Conservation (phyloP, 2,888 invertebrate genomes). For the Charanyca ferruginea region DNA sequence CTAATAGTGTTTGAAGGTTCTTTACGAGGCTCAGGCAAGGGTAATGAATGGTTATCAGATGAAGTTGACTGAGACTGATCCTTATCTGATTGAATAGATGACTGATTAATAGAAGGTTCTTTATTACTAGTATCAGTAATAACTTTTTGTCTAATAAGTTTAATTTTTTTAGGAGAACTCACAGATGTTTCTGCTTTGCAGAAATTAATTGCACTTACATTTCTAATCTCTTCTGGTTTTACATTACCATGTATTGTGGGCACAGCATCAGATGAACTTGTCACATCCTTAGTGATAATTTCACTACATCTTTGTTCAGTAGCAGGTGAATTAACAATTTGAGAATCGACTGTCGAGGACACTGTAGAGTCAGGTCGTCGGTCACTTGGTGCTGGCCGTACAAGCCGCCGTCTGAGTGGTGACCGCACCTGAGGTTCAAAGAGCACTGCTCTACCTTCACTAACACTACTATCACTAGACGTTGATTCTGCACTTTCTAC, state of each 20-base stretch:
- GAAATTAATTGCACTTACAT: slow-evolving; percentile 87
- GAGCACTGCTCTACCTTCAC: slow-evolving; percentile 76
- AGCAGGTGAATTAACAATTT: slow-evolving; percentile 72
- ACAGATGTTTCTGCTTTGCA: slow-evolving; percentile 89
- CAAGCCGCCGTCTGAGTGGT: slow-evolving; percentile 82
- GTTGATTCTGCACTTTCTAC: slow-evolving; percentile 89
- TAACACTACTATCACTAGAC: slow-evolving; percentile 87
- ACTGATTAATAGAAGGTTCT: slow-evolving; percentile 68
- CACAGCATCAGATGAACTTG: slow-evolving; percentile 88
- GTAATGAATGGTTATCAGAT: slow-evolving; percentile 67
- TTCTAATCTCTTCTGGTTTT: slow-evolving; percentile 86
- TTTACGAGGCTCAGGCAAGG: slow-evolving; percentile 61
- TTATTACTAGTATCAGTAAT: slow-evolving; percentile 72
- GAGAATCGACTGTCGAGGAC: slow-evolving; percentile 86
- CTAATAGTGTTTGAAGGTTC: slow-evolving; percentile 66
- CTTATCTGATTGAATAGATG: slow-evolving; percentile 65
- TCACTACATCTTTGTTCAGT: slow-evolving; percentile 77
- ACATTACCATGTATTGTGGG: slow-evolving; percentile 81
- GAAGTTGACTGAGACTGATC: slow-evolving; percentile 86
- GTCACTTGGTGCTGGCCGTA: slow-evolving; percentile 83
- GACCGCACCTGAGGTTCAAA: slow-evolving; percentile 77
- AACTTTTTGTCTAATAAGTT: slow-evolving; percentile 86
- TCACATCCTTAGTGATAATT: slow-evolving; percentile 84
- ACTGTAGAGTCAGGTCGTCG: slow-evolving; percentile 87
- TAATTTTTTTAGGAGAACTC: slow-evolving; percentile 87